Evolutionary conservation across 2,888 invertebrate genomes (phyloP).

Genomic region (Watsonalla cultraria): DNA sequence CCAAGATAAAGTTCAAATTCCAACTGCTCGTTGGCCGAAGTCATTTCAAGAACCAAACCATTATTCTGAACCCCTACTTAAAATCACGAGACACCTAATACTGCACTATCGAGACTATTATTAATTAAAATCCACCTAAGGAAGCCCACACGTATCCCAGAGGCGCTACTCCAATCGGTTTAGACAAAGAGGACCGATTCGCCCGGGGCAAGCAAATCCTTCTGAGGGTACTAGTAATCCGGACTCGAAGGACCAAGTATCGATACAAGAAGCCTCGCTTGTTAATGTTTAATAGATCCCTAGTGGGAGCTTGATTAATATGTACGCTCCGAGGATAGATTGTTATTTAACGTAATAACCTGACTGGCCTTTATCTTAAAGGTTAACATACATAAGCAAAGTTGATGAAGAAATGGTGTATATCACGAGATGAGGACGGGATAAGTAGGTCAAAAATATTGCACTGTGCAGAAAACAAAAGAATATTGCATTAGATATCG

Average conservation of each 20-base stretch:
- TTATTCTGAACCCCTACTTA: conserved; percentile 31
- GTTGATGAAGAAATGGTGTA: too few species aligned
- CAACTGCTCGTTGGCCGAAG: not conserved
- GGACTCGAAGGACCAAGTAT: conserved; percentile 52
- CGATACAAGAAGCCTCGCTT: conserved; percentile 51
- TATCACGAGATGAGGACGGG: too few species aligned
- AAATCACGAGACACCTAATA: conserved; percentile 42
- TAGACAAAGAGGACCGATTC: conserved; percentile 56
- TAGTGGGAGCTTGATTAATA: conserved; percentile 26
- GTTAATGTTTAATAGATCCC: conserved; percentile 38
- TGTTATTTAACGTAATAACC: not conserved
- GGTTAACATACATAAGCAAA: too few species aligned
- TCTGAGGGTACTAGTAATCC: conserved; percentile 59
- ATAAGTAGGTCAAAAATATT: too few species aligned
- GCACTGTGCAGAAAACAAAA: too few species aligned
- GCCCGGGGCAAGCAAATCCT: conserved; percentile 61
- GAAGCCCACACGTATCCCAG: conserved; percentile 69
- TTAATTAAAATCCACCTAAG: conserved; percentile 70
- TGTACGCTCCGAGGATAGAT: conserved; percentile 1
- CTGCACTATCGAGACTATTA: conserved; percentile 63
- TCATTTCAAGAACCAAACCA: not conserved
- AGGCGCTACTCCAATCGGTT: conserved; percentile 49
- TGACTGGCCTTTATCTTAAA: not conserved
- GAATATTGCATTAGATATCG: too few species aligned
- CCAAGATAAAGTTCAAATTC: too few species aligned